Evolutionary conservation across 2,113 vertebrate genomes (phyloP).

Genomic region (Halcyon malimbica): DNA sequence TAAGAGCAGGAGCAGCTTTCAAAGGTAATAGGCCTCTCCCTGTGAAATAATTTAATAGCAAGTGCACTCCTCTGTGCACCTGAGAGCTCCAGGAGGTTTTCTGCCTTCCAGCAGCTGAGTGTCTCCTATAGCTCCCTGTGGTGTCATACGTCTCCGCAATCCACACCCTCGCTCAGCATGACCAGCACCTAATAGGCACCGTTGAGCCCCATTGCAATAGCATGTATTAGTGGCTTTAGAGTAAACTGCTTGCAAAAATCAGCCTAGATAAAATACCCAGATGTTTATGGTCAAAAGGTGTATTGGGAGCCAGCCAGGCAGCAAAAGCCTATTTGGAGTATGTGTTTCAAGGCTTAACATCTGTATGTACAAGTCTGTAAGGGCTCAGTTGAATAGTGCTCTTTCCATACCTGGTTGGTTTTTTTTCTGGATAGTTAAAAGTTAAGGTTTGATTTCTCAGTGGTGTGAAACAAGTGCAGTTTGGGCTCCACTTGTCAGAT

Average conservation of each 20-base stretch:
- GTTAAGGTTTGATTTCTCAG: background rate
- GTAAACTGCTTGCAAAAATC: conserved; percentile 43
- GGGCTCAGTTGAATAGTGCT: background rate
- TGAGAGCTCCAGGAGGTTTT: conserved; percentile 31
- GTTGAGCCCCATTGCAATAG: background rate
- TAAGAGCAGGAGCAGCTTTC: conserved; percentile 1
- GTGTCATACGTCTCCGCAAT: background rate
- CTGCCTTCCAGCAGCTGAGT: conserved; percentile 9
- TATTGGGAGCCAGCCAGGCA: conserved; percentile 51
- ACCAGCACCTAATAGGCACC: conserved; percentile 27
- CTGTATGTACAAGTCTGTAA: background rate
- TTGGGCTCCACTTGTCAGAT: background rate
- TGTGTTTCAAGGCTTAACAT: background rate
- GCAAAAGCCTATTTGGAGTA: conserved; percentile 23
- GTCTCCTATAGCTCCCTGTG: background rate
- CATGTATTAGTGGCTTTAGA: conserved; percentile 32
- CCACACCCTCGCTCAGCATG: background rate
- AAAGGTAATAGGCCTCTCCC: background rate
- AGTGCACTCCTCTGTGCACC: background rate
- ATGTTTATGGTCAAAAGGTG: conserved; percentile 60
- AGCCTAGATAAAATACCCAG: conserved; percentile 55
- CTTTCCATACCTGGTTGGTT: background rate
- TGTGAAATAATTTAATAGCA: conserved; percentile 17
- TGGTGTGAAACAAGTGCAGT: background rate
- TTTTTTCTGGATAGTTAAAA: background rate